Conservation (phyloP, 2,113 vertebrate genomes). For the Chinchilla lanigera region DNA sequence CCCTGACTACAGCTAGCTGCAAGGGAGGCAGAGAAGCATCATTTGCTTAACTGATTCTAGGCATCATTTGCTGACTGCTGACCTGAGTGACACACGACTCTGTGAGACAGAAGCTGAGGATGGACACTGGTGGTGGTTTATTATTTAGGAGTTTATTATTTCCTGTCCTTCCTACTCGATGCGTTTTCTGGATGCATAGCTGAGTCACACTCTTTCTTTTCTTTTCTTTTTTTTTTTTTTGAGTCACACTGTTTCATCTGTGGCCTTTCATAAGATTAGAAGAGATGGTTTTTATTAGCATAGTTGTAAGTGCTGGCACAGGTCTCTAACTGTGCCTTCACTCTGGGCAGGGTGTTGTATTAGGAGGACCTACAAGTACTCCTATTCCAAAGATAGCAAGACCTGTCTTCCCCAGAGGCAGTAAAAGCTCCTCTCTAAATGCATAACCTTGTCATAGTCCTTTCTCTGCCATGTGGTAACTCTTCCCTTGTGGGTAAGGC, state of each 20-base stretch:
- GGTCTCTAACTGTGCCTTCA: too few species aligned
- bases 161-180: neutral
- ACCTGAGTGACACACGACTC: neutral
- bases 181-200: neutral
- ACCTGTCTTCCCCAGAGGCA: neutral
- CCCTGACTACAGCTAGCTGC: neutral
- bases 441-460: neutral
- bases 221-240: too few species aligned
- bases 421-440: neutral
- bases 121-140: neutral
- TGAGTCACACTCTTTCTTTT: neutral
- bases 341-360: too few species aligned
- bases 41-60: too few species aligned
- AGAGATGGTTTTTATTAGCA: neutral
- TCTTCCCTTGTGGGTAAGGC: too few species aligned
- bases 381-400: accelerated
- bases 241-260: neutral
- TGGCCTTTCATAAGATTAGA: neutral
- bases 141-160: neutral
- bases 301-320: neutral
- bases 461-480: neutral
- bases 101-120: neutral
- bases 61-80: neutral
- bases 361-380: neutral
- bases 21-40: neutral